Evolutionary conservation across 2,888 invertebrate genomes (phyloP).

Genomic region (Caenorhabditis uteleia): DNA sequence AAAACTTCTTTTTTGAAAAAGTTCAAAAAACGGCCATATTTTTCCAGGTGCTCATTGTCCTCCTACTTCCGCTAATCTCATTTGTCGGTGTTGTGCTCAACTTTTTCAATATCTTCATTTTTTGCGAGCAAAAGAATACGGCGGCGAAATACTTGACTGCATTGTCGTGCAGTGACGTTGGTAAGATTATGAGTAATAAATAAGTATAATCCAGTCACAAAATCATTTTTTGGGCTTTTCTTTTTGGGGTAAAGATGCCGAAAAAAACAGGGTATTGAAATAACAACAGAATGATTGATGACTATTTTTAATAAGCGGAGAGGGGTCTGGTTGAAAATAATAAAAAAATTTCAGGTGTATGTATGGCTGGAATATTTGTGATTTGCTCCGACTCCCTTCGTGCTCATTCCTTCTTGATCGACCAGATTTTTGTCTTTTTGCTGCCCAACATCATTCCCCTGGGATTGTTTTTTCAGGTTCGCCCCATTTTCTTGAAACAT

Average conservation of each 20-base stretch:
- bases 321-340: not conserved
- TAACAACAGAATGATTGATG: too few relatives aligned
- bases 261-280: too few relatives aligned
- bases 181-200: too few relatives aligned
- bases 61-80: constrained; percentile 52
- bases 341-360: constrained; percentile 55
- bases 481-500: constrained; percentile 1
- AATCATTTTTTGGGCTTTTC: too few relatives aligned
- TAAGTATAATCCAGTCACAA: too few relatives aligned
- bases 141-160: constrained; percentile 58
- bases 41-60: constrained; percentile 48
- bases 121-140: constrained; percentile 47
- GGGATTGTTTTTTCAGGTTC: constrained; percentile 60
- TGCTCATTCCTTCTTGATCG: constrained; percentile 57
- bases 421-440: constrained; percentile 61
- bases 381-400: constrained; percentile 62
- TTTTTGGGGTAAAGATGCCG: too few relatives aligned
- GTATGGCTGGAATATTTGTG: constrained; percentile 62
- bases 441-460: constrained; percentile 63
- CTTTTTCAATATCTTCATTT: constrained; percentile 57
- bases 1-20: constrained; percentile 9
- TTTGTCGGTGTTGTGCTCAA: constrained; percentile 56
- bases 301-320: too few relatives aligned
- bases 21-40: not conserved
- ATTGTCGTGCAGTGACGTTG: constrained; percentile 60